Evolutionary conservation across 2,797 vertebrate species (phyloP), one percentile per base, ranked within the genome.

Genomic region (Argya squamiceps): DNA sequence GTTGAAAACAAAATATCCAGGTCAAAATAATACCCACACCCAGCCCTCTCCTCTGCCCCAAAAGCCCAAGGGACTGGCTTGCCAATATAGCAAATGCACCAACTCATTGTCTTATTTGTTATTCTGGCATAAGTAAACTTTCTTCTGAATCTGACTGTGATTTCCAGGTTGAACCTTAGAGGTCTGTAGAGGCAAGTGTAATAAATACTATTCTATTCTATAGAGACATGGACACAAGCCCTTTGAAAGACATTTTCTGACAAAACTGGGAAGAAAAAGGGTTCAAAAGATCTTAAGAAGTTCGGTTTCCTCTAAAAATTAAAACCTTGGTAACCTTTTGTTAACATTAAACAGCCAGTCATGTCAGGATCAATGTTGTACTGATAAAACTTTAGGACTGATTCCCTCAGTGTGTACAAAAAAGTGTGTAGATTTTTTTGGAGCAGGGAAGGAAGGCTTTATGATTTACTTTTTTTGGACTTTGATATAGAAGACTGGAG

Each of bases 231-330:
- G 37, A 43, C 7, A 69, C 12, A 85, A 89, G 44, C 18, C 12
- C 8, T 62, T 76, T 79, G 47, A 46, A 85, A 68, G 37, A 74
- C 3, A 29, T 59, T 93, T 89, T 67, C 56, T 73, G n/a, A 73
- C 8, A 23, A 58, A 81, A 60, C 1, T 24, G 14, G 4, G 6
- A 6, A 18, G 5, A 32, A n/a, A 46, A 55, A 52, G 7, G 0
- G 1, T 32, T 70, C 23, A 56, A 32, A 90, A 81, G 0, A 52
- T 20, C 81, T 69, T 78, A 29, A 58, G 13, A 69, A 41, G 53
- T 47, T 86, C 27, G 4, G 12, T 53, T 88, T 67, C 24, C 27
- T 91, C 16, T 75, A 53, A 60, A 84, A 88, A 64, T 91, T 64
- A 84, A 89, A 92, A 60, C 4, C 16, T 47, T 41, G 9, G 20